Evolutionary conservation across 2,113 vertebrate species (phyloP).

Genomic region (Dasyurus viverrinus): DNA sequence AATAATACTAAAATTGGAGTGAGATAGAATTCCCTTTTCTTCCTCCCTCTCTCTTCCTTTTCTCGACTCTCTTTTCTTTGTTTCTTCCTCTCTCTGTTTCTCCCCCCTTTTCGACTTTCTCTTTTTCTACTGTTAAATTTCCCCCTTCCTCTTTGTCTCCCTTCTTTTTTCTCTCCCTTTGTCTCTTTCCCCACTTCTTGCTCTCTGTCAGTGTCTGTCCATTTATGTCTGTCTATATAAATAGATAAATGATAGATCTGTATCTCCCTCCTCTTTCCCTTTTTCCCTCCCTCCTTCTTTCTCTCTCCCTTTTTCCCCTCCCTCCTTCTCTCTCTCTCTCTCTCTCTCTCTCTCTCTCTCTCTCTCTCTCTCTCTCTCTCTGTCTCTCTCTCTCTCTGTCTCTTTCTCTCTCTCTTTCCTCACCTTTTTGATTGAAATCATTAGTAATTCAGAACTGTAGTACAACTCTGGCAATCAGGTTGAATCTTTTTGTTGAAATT

Average conservation of each 20-base stretch:
- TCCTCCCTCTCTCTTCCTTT: background rate
- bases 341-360: too few relatives aligned
- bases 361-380: background rate
- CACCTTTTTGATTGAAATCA: background rate
- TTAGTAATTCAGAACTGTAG: constrained; percentile 21
- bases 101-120: too few relatives aligned
- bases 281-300: too few relatives aligned
- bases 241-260: background rate
- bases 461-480: constrained; percentile 37
- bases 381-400: too few relatives aligned
- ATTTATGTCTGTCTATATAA: background rate
- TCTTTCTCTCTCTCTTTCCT: background rate
- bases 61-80: too few relatives aligned
- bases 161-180: background rate
- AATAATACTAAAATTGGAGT: constrained; percentile 16
- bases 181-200: background rate
- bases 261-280: too few relatives aligned
- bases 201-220: too few relatives aligned
- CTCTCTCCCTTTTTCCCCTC: too few relatives aligned
- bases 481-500: constrained; percentile 46
- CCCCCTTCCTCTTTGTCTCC: too few relatives aligned
- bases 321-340: too few relatives aligned
- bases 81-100: too few relatives aligned
- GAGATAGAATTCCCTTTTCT: background rate
- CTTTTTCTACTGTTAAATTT: too few relatives aligned